Conservation (phyloP, 2,888 invertebrate species). For the Trichacis sp. region DNA sequence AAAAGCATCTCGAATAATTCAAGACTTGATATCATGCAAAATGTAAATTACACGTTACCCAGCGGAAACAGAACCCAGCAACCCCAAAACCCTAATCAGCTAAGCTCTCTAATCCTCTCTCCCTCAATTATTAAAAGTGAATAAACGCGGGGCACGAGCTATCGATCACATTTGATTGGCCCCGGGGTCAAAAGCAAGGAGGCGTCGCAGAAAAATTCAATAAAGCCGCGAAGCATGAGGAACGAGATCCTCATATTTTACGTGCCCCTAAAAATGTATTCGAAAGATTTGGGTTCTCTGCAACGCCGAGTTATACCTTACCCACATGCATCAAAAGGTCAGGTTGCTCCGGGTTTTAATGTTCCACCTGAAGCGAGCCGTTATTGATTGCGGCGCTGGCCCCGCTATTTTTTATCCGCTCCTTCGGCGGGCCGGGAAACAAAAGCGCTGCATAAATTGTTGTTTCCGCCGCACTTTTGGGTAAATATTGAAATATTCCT, state of each 20-base stretch:
- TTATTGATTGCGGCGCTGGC: slow-evolving; percentile 42
- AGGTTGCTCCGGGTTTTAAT: slow-evolving; percentile 44
- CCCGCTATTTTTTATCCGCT: slow-evolving; percentile 34
- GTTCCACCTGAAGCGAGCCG: slow-evolving; percentile 47
- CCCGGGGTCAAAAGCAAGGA: slow-evolving; percentile 17
- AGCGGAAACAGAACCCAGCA: not conserved
- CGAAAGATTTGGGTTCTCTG: slow-evolving; percentile 30
- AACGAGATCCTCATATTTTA: slow-evolving; percentile 32
- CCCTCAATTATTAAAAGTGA: slow-evolving; percentile 13
- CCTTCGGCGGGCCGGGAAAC: slow-evolving; percentile 15
- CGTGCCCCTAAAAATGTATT: slow-evolving; percentile 36
- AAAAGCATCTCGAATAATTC: not conserved
- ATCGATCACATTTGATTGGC: slow-evolving; percentile 28
- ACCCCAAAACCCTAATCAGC: slow-evolving; percentile 4
- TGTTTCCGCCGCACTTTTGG: slow-evolving; percentile 49
- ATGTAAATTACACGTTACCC: slow-evolving; percentile 3
- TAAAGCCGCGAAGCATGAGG: slow-evolving; percentile 26
- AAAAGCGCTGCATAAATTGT: slow-evolving; percentile 51
- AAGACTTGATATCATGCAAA: not conserved
- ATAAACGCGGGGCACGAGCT: slow-evolving; percentile 3
- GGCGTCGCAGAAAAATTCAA: slow-evolving; percentile 35
- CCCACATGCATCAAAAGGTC: slow-evolving; percentile 39
- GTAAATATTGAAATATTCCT: slow-evolving; percentile 63
- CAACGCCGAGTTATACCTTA: too few species aligned
- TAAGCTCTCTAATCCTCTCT: not conserved